Percentiles rank a stretch among this genome's conserved stretches.
Evolutionary conservation across 2,888 invertebrate species (phyloP).

Genomic region (Himalopsyche anomala): DNA sequence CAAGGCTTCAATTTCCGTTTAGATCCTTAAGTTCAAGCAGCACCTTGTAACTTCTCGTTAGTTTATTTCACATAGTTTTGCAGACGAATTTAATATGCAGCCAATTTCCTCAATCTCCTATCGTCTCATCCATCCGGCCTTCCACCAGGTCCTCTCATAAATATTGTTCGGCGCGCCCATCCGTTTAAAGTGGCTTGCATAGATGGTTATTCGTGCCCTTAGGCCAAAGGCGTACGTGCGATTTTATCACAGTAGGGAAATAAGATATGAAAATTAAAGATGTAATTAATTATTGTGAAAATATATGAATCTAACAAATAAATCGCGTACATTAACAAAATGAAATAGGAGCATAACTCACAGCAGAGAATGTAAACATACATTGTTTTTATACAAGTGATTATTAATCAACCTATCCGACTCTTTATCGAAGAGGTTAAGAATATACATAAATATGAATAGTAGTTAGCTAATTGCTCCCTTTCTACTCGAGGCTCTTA

Average conservation of each 20-base stretch:
- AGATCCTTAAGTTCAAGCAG: not conserved
- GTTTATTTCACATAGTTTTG: constrained; percentile 37
- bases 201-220: constrained; percentile 40
- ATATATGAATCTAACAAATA: too few species aligned
- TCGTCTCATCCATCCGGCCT: constrained; percentile 41
- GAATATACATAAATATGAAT: too few species aligned
- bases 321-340: too few species aligned
- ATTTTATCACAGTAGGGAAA: not conserved
- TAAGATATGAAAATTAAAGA: too few species aligned
- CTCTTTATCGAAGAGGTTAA: too few species aligned
- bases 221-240: not conserved
- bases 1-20: not conserved
- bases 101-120: constrained; percentile 39
- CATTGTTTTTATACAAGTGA: too few species aligned
- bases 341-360: too few species aligned
- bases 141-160: constrained; percentile 37
- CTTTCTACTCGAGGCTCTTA: too few species aligned
- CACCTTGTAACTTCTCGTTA: not conserved
- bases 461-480: too few species aligned
- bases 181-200: constrained; percentile 43
- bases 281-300: too few species aligned
- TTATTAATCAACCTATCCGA: too few species aligned
- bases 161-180: constrained; percentile 43
- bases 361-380: too few species aligned
- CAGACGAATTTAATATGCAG: constrained; percentile 38